Percentiles rank a stretch among this genome's conserved stretches.
Conservation (phyloP, 2,888 invertebrate genomes). For the Aphodius granarius region DNA sequence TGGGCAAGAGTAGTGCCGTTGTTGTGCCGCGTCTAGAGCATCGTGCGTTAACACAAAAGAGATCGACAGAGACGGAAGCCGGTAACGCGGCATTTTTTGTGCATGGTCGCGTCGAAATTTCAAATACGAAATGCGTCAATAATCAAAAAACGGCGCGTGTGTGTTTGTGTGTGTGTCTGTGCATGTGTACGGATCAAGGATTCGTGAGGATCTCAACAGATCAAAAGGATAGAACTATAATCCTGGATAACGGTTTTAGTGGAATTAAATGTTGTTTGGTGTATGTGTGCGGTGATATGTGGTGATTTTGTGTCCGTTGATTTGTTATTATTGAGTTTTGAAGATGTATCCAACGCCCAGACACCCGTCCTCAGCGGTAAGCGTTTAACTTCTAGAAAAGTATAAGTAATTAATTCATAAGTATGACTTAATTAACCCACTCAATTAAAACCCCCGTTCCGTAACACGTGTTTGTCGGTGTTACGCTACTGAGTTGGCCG, state of each 20-base stretch:
- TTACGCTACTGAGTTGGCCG: not conserved
- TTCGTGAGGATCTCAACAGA: not conserved
- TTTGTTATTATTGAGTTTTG: conserved; percentile 30
- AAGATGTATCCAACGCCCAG: conserved; percentile 76
- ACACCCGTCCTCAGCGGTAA: conserved; percentile 76
- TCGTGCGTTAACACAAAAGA: not conserved
- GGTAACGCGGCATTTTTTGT: not conserved
- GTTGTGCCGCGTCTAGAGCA: not conserved
- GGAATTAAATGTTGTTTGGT: not conserved
- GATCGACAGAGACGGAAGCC: not conserved
- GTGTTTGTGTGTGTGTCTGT: no score
- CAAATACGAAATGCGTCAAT: not conserved
- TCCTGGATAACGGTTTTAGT: not conserved
- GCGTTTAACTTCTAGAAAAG: no score
- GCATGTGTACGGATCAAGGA: not conserved
- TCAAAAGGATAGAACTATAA: not conserved
- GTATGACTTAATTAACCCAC: not conserved
- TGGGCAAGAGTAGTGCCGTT: not conserved
- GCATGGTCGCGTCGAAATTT: not conserved
- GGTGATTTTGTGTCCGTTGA: conserved; percentile 31
- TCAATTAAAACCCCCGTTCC: not conserved
- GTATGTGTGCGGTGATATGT: conserved; percentile 33
- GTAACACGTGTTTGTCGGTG: not conserved
- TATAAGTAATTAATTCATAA: not conserved
- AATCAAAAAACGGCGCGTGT: not conserved